phyloP scores from a whole-genome alignment of 1,140 invertebrate species.

The Cydia strobilella region DNA sequence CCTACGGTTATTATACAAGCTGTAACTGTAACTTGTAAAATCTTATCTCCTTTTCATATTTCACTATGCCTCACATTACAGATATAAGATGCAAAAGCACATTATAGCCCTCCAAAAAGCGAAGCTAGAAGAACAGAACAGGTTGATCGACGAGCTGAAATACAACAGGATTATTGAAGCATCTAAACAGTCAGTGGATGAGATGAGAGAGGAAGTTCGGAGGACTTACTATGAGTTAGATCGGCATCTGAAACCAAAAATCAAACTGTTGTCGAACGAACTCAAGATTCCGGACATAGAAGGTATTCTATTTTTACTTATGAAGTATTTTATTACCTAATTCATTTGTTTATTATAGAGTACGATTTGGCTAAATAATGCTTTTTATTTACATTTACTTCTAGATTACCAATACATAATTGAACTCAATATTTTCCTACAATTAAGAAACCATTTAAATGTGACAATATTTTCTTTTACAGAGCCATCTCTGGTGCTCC shows the following conservation, averaged over 20 bases:
- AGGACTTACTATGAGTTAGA: slow-evolving; percentile 81
- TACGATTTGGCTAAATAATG: too few species aligned
- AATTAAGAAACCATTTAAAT: background rate
- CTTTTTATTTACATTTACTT: too few species aligned
- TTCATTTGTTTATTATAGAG: too few species aligned
- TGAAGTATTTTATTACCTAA: slow-evolving; percentile 5
- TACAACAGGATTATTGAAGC: slow-evolving; percentile 82
- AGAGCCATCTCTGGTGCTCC: slow-evolving; percentile 74
- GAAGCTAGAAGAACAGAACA: slow-evolving; percentile 83
- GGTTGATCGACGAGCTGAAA: slow-evolving; percentile 83
- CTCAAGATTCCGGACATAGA: slow-evolving; percentile 71
- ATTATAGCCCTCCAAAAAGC: slow-evolving; percentile 83
- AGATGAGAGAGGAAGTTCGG: slow-evolving; percentile 80
- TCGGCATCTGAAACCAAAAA: slow-evolving; percentile 80
- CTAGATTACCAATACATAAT: too few species aligned
- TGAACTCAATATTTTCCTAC: too few species aligned
- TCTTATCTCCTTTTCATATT: slow-evolving; percentile 15
- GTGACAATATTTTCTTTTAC: slow-evolving; percentile 37
- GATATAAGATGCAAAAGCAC: slow-evolving; percentile 83
- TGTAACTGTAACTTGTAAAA: slow-evolving; percentile 18
- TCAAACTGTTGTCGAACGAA: slow-evolving; percentile 80
- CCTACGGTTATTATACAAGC: too few species aligned
- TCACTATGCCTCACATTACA: slow-evolving; percentile 43
- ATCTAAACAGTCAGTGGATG: slow-evolving; percentile 79
- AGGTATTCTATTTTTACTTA: slow-evolving; percentile 46